Evolutionary conservation across 2,113 vertebrate genomes (phyloP).

Genomic region (Meriones unguiculatus): DNA sequence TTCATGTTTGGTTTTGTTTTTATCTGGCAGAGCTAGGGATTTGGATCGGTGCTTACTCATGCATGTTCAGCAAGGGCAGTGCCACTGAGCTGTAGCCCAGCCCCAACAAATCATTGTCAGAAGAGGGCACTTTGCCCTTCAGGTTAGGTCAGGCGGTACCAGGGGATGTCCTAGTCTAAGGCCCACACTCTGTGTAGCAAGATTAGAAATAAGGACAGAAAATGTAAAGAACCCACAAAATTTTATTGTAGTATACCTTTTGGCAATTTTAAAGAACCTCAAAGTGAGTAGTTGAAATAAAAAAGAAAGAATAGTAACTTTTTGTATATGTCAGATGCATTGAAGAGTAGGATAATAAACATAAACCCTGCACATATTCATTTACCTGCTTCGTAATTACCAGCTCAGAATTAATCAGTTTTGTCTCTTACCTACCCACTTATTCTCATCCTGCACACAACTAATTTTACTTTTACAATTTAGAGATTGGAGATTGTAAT

Average conservation of each 20-base stretch:
- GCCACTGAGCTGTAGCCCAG: not conserved
- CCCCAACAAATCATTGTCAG: not conserved
- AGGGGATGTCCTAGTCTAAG: not conserved
- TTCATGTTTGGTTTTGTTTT: constrained; percentile 11
- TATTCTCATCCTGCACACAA: not conserved
- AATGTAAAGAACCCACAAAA: constrained; percentile 19
- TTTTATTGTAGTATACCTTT: not conserved
- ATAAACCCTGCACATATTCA: not conserved
- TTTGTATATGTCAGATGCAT: not conserved
- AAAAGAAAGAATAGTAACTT: constrained; percentile 32
- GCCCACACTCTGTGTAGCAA: constrained; percentile 26
- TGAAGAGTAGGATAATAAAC: constrained; percentile 6
- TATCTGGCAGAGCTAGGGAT: not conserved
- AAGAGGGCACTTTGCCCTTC: not conserved
- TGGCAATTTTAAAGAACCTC: constrained; percentile 4
- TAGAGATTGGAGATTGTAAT: constrained; percentile 24
- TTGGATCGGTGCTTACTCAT: not conserved
- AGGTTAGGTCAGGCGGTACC: not conserved
- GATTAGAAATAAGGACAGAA: not conserved
- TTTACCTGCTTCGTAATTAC: not conserved
- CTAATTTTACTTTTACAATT: constrained; percentile 23
- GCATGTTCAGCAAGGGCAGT: not conserved
- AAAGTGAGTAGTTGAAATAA: not conserved
- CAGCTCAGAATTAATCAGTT: not conserved
- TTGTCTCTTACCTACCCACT: not conserved